phyloP scores from a whole-genome alignment of 2,113 vertebrate genomes.

The Sylvietta virens region DNA sequence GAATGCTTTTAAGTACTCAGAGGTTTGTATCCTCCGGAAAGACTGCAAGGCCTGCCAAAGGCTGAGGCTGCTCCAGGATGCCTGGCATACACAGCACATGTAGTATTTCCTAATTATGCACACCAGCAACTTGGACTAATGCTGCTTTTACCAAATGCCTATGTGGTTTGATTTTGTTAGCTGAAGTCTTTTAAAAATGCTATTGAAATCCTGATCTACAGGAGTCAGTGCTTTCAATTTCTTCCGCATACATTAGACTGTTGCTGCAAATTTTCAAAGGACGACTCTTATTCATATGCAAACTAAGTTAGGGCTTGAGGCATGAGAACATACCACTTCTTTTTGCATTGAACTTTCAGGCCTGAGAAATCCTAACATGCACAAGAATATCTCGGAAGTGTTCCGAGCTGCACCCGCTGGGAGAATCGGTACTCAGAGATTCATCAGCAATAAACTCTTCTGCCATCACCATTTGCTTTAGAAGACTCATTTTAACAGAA shows the following conservation, averaged over 20 bases:
- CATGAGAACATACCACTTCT: conserved; percentile 21
- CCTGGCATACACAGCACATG: background rate
- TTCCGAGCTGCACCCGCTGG: background rate
- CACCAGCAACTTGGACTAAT: background rate
- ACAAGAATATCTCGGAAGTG: conserved; percentile 10
- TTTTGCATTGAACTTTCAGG: background rate
- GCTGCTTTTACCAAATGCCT: background rate
- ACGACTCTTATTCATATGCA: background rate
- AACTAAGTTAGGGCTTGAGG: background rate
- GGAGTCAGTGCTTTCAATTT: conserved; percentile 11
- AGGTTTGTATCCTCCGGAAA: background rate
- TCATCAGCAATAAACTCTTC: background rate
- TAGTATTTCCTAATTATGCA: background rate
- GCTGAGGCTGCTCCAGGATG: background rate
- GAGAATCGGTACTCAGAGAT: background rate
- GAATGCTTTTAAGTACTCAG: background rate
- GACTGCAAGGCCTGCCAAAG: background rate
- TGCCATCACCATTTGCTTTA: background rate
- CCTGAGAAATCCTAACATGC: conserved; percentile 1
- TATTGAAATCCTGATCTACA: background rate
- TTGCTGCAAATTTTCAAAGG: conserved; percentile 9
- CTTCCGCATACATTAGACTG: background rate
- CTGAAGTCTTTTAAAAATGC: background rate
- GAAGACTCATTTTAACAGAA: background rate
- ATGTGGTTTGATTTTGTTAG: background rate